Evolutionary conservation across 1,140 invertebrate genomes (phyloP), one percentile per base, ranked within the genome.

Genomic region (Drosophila lini): DNA sequence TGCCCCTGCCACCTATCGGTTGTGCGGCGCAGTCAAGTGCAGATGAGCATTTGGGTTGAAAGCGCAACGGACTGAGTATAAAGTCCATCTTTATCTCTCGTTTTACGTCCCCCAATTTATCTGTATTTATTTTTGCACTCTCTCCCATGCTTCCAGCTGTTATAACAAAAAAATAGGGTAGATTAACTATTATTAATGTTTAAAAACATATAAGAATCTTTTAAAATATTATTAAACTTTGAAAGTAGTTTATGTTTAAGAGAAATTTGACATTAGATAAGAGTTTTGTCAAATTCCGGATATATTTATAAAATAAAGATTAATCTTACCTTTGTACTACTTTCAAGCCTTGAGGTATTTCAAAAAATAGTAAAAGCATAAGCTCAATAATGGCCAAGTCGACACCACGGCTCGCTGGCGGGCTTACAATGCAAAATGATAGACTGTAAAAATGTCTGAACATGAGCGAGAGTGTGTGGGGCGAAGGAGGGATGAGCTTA

Each of bases 11-110:
- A 5, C 32, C 38, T 15, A 40, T 50, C 55, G 41, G 44, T 42
- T 65, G 76, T 75, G 76, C 22, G 62, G 50, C 28, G 70, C 82
- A 86, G 69, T 80, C 70, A 86, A 86, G 65, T 81, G 71, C 75
- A 86, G 76, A 88, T 82, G 83, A 81, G 60, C 83, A 82, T 82
- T 80, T 81, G 80, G 79, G 83, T 88, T 86, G 81, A 57, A 84
- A 76, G 77, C 73, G 61, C 71, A 76, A 57, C 48, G 53, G 68
- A 69, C 75, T 71, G 68, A 48, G 50, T 32, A 42, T 11, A 52
- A 60, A 74, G 62, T 58, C 65, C 65, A 59, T 41, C 68, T 69
- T 57, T 38, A 57, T 57, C 38, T 41, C 28, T 34, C 13, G 13
- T 9, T 41, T n/a, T 11, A 34, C 15, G 6, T 65, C 6, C 11